Conservation (phyloP, 2,888 invertebrate species). For the Oeneis ivallda region DNA sequence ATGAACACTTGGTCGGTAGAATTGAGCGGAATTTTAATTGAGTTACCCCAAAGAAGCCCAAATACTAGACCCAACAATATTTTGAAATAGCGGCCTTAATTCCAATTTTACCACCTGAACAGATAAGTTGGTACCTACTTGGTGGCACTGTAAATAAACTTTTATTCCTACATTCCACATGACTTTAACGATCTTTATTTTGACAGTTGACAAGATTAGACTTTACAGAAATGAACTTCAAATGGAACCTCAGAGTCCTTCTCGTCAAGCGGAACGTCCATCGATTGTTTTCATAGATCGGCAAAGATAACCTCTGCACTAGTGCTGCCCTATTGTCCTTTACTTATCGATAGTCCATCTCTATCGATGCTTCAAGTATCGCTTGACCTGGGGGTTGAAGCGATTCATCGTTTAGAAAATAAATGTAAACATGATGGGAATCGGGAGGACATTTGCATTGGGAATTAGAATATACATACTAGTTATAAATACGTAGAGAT, state of each 20-base stretch:
- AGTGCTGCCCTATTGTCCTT: slow-evolving; percentile 61
- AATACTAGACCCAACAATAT: too few relatives aligned
- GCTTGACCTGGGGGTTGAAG: slow-evolving; percentile 68
- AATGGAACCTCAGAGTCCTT: slow-evolving; percentile 67
- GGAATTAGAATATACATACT: slow-evolving; percentile 58
- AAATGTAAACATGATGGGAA: slow-evolving; percentile 64
- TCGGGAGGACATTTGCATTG: slow-evolving; percentile 55
- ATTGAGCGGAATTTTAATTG: too few relatives aligned
- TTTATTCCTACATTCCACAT: too few relatives aligned
- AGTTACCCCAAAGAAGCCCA: too few relatives aligned
- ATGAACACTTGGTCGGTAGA: too few relatives aligned
- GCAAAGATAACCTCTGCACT: slow-evolving; percentile 65
- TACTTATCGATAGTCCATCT: slow-evolving; percentile 63
- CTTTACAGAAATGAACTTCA: slow-evolving; percentile 41
- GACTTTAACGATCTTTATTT: slow-evolving; percentile 36
- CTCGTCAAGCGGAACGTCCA: slow-evolving; percentile 46
- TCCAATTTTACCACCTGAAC: too few relatives aligned
- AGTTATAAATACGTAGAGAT: slow-evolving; percentile 44
- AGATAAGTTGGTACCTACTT: too few relatives aligned
- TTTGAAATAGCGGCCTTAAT: too few relatives aligned
- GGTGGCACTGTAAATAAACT: slow-evolving; percentile 35
- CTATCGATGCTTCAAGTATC: slow-evolving; percentile 46
- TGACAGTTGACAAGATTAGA: slow-evolving; percentile 40
- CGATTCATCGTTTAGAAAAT: slow-evolving; percentile 69
- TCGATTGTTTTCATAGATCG: slow-evolving; percentile 71